Evolutionary conservation across 1,140 invertebrate species (phyloP).

Genomic region (Drosophila rhopaloa): DNA sequence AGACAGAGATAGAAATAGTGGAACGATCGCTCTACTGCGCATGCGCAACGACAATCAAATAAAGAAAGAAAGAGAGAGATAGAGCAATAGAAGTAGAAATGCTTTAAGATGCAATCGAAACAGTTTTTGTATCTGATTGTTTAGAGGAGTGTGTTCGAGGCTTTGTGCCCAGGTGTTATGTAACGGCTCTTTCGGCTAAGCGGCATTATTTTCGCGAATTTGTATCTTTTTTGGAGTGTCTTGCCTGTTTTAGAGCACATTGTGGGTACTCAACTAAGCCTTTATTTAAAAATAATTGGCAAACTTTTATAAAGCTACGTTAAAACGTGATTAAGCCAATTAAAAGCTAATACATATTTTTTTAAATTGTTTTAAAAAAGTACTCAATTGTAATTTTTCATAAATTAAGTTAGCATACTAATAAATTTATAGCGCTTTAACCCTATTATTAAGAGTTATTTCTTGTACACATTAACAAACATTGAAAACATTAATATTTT

Average conservation of each 20-base stretch:
- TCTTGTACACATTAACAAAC: too few relatives aligned
- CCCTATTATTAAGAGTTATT: too few relatives aligned
- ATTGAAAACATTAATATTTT: too few relatives aligned
- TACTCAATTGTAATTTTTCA: too few relatives aligned
- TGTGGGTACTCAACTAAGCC: not conserved
- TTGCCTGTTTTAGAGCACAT: not conserved
- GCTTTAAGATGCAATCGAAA: conserved; percentile 59
- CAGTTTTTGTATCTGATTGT: conserved; percentile 43
- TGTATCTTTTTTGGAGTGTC: conserved; percentile 29
- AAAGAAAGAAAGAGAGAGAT: conserved; percentile 26
- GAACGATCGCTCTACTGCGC: conserved; percentile 52
- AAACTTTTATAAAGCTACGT: too few relatives aligned
- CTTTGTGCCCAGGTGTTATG: conserved; percentile 61
- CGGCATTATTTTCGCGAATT: conserved; percentile 54
- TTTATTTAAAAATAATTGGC: not conserved
- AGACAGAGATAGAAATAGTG: conserved; percentile 17
- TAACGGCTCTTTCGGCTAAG: conserved; percentile 73
- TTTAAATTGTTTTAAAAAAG: too few relatives aligned
- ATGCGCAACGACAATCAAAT: conserved; percentile 57
- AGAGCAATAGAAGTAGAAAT: conserved; percentile 10
- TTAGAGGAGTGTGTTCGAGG: conserved; percentile 22
- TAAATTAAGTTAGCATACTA: too few relatives aligned
- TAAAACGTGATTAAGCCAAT: too few relatives aligned
- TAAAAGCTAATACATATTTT: too few relatives aligned
- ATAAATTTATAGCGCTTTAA: too few relatives aligned